Evolutionary conservation across 2,113 vertebrate species (phyloP).

Genomic region (Sus scrofa): T2T-Sscrofa CM000820.6:27325501-27326000

Average conservation of each 20-base stretch:
- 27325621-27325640: background rate
- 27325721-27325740: slow-evolving; percentile 9
- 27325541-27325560: background rate
- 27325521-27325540: background rate
- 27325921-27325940: slow-evolving; percentile 60
- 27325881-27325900: background rate
- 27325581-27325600: background rate
- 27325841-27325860: slow-evolving; percentile 12
- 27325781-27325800: background rate
- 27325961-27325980: slow-evolving; percentile 49
- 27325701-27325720: background rate
- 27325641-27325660: background rate
- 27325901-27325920: background rate
- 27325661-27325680: background rate
- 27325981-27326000: slow-evolving; percentile 44
- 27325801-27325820: background rate
- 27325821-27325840: slow-evolving; percentile 10
- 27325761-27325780: slow-evolving; percentile 25
- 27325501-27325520: slow-evolving; percentile 1
- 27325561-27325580: background rate
- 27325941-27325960: slow-evolving; percentile 38
- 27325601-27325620: background rate
- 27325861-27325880: background rate
- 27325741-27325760: background rate
- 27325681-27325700: background rate